These are phyloP conservation scores for Calameuta idolon DNA, from an alignment of 2,888 invertebrate species.

Conservation along the genomic window DNA sequence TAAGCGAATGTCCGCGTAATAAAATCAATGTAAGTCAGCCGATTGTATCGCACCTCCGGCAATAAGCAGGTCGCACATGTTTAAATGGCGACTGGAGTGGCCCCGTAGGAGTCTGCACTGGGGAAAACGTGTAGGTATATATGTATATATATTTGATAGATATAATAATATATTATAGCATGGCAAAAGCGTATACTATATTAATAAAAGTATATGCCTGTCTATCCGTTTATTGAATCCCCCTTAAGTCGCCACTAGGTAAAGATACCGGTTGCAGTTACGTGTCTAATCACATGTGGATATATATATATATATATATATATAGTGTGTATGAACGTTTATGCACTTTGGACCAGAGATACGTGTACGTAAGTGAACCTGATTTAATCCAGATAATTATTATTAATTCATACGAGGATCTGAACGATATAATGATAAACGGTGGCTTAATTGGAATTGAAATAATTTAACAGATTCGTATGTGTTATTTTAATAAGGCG, in stretches of 20 bases:
- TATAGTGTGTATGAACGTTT: neutral
- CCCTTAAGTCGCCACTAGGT: neutral
- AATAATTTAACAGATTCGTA: neutral
- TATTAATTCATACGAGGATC: constrained; percentile 4
- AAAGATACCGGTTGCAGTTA: neutral
- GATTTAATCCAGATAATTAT: constrained; percentile 49
- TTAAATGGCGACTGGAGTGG: constrained; percentile 3
- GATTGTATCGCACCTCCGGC: constrained; percentile 14
- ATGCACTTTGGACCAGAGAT: constrained; percentile 21
- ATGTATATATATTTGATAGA: neutral
- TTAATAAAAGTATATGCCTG: constrained; percentile 38
- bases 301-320: too few relatives aligned
- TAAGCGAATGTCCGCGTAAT: neutral
- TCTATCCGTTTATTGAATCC: constrained; percentile 36
- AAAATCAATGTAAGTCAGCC: constrained; percentile 5
- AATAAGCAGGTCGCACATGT: constrained; percentile 15
- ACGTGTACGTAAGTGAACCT: neutral
- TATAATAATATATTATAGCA: constrained; percentile 36
- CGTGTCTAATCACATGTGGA: neutral
- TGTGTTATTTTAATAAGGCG: neutral
- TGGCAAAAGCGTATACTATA: constrained; percentile 34
- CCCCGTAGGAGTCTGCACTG: neutral
- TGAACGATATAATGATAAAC: neutral
- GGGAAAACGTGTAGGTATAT: constrained; percentile 12
- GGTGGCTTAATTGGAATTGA: neutral